phyloP scores from a whole-genome alignment of 2,888 invertebrate genomes.

The Leptinotarsa rubiginosa region DNA sequence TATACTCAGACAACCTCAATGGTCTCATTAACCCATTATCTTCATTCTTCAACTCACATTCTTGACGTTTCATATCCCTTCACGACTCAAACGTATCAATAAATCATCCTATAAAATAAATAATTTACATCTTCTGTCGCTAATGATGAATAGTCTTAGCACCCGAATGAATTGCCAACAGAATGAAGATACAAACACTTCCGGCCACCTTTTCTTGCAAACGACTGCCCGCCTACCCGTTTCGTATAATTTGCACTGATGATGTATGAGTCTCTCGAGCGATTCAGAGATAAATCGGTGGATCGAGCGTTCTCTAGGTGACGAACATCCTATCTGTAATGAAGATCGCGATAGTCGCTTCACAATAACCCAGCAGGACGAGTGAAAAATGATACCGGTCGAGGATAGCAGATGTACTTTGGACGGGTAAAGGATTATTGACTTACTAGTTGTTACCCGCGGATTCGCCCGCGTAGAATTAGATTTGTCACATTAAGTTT shows the following conservation, averaged over 20 bases:
- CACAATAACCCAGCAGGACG: conserved; percentile 16
- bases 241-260: conserved; percentile 9
- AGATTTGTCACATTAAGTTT: too few species aligned
- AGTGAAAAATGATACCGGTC: not conserved
- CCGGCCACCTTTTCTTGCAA: conserved; percentile 7
- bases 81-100: too few species aligned
- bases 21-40: too few species aligned
- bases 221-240: not conserved
- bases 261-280: not conserved
- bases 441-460: not conserved
- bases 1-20: too few species aligned
- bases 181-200: not conserved
- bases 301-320: not conserved
- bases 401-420: too few species aligned
- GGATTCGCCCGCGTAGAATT: too few species aligned
- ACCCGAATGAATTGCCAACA: not conserved
- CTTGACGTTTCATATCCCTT: too few species aligned
- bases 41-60: too few species aligned
- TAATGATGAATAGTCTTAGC: not conserved
- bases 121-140: too few species aligned
- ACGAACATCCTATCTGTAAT: conserved; percentile 19
- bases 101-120: too few species aligned
- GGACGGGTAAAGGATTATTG: too few species aligned
- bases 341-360: conserved; percentile 10
- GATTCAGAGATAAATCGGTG: not conserved